These are phyloP conservation scores for Drosophila imparisetae DNA, from an alignment of 2,888 invertebrate species.

Conservation along the genomic window DNA sequence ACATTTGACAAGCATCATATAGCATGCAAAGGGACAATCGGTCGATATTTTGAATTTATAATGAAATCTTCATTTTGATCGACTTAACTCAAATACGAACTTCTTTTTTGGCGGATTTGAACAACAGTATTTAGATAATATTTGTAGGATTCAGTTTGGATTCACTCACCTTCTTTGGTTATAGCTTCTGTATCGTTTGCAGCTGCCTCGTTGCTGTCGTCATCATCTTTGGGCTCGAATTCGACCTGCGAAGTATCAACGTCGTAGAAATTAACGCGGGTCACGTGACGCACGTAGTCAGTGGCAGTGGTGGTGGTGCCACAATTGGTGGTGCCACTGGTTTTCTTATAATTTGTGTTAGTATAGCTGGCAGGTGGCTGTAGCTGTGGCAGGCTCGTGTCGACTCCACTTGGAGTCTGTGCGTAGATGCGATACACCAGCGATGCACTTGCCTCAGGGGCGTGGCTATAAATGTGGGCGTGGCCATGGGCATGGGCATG, in stretches of 20 bases:
- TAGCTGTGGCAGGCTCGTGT: conserved; percentile 22
- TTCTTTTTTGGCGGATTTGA: background rate
- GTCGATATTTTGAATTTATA: background rate
- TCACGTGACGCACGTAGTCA: conserved; percentile 85
- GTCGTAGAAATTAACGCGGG: conserved; percentile 85
- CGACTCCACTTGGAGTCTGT: conserved; percentile 23
- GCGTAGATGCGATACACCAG: conserved; percentile 62
- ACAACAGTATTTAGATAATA: background rate
- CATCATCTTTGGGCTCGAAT: conserved; percentile 87
- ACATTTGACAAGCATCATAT: background rate
- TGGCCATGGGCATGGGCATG: conserved; percentile 1
- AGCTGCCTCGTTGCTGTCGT: conserved; percentile 87
- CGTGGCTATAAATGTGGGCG: conserved; percentile 15
- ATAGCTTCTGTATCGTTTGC: conserved; percentile 92
- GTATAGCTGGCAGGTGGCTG: conserved; percentile 29
- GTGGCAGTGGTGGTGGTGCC: conserved; percentile 17
- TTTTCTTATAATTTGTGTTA: conserved; percentile 10
- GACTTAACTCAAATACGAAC: background rate
- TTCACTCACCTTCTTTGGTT: conserved; percentile 92
- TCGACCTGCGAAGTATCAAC: conserved; percentile 86
- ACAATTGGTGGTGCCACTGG: conserved; percentile 24
- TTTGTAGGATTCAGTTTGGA: background rate
- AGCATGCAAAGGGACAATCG: background rate
- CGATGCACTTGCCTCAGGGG: conserved; percentile 28
- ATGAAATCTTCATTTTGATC: background rate